Base-by-base conservation (phyloP, 2,888 invertebrate genomes). In the Athalia rosae region DNA sequence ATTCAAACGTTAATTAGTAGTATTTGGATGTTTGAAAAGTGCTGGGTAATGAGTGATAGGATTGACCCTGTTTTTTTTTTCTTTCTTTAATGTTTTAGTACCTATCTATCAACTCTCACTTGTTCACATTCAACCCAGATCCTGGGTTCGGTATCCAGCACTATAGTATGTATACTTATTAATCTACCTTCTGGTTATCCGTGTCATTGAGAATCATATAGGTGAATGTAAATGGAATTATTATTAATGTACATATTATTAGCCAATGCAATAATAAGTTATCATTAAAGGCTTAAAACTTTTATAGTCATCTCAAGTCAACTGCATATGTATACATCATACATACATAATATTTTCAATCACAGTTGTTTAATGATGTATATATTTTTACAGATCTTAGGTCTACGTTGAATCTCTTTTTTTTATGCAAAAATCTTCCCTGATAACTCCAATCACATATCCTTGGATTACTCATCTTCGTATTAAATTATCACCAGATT, bases 361-460 rank as follows among this genome's bases (percentile, higher is more conserved):
- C 74, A 59, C n/a, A 45, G 61, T 61, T 48, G 61, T 74, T 74
- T 74, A 74, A 74, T 58, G 61, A 48, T 74, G 74, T 74, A 74
- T 74, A 74, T 74, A 74, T 61, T 74, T 74, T 74, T 45, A 71
- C 71, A 71, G 71, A 58, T 58, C 13, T 45, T 71, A 71, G 56
- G 58, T 74, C 74, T 74, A 50, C 61, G 48, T 74, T 11, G 41
- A 74, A 74, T 62, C 74, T 71, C 58, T 71, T 74, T 74, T 74
- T 74, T 62, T 71, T 58, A 71, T 58, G 56, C 56, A 58, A 67
- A 58, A 66, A 74, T 74, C 74, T 74, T 74, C 74, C 74, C 74
- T 62, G 28, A 62, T 74, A 74, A 64, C 67, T 77, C 77, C 67
- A 77, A 67, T 69, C 77, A 77, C 77, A 77, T 77, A 77, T 77